phyloP scores from a whole-genome alignment of 2,797 vertebrate species.

The Lacerta viridis region DNA sequence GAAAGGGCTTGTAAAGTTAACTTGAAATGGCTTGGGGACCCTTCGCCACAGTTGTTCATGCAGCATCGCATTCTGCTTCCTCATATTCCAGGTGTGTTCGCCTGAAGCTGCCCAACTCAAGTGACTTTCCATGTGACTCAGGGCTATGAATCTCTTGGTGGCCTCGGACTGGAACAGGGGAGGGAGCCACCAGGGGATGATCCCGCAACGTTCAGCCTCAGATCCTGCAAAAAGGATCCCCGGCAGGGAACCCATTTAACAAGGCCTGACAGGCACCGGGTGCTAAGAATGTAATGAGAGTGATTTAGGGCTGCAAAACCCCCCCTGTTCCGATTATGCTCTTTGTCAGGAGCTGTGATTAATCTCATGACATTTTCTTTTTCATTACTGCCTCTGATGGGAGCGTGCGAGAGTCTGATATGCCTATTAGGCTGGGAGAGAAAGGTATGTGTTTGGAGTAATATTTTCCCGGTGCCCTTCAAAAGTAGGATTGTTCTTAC shows the following conservation, averaged over 20 bases:
- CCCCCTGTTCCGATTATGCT: conserved; percentile 59
- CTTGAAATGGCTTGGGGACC: neutral
- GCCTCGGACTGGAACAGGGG: neutral
- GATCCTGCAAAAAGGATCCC: neutral
- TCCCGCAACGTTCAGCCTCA: neutral
- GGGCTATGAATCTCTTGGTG: no score
- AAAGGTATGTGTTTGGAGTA: conserved; percentile 30
- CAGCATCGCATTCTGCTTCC: neutral
- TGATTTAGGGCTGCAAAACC: conserved; percentile 64
- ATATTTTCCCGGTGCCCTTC: neutral
- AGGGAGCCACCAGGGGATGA: neutral
- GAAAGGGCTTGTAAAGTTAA: neutral
- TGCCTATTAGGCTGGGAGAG: conserved; percentile 42
- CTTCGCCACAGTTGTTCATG: neutral
- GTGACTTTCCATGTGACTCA: neutral
- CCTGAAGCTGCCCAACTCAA: neutral
- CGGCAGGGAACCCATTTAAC: neutral
- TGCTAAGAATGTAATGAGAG: conserved; percentile 31
- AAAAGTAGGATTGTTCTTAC: fast-evolving
- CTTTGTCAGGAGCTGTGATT: conserved; percentile 64
- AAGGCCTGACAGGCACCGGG: neutral
- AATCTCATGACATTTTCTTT: conserved; percentile 66
- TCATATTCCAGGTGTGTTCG: neutral
- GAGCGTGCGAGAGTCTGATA: conserved; percentile 43
- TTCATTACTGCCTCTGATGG: conserved; percentile 55